A percentile compares a stretch with the other conserved stretches of the same genome.
These are phyloP conservation scores for Chaunax sp. DNA, from an alignment of 2,797 vertebrate species.

Conservation along the genomic window DNA sequence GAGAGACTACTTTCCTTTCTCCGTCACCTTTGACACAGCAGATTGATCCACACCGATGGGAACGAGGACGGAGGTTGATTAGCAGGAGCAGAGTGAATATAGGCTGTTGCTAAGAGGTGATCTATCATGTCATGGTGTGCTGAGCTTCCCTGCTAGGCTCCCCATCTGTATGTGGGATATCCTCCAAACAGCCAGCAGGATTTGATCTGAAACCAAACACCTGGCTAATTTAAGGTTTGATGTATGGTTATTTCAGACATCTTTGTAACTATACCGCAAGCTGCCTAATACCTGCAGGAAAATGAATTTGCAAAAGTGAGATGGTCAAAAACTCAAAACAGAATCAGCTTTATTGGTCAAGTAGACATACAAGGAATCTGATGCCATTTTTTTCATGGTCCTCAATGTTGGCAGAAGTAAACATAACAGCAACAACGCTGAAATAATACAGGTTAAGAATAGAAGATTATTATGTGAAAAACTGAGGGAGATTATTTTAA, in stretches of 20 bases:
- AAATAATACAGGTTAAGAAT: too few relatives aligned
- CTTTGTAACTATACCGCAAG: conserved; percentile 3
- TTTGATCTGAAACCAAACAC: conserved; percentile 17
- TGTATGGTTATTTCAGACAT: conserved; percentile 17
- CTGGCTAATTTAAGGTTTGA: conserved; percentile 21
- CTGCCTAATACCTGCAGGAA: neutral
- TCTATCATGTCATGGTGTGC: conserved; percentile 29
- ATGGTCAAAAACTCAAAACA: too few relatives aligned
- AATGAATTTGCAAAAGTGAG: too few relatives aligned
- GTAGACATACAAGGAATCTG: too few relatives aligned
- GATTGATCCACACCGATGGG: conserved; percentile 31
- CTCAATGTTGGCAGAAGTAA: too few relatives aligned
- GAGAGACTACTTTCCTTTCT: conserved; percentile 22
- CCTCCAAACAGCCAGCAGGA: neutral
- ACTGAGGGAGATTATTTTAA: too few relatives aligned
- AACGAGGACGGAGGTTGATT: conserved; percentile 31
- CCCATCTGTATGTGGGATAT: conserved; percentile 38
- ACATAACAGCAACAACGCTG: too few relatives aligned
- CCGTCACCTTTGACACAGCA: conserved; percentile 41
- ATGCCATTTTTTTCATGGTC: too few relatives aligned
- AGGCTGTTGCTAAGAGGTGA: conserved; percentile 31
- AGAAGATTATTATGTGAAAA: too few relatives aligned
- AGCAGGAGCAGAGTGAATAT: conserved; percentile 37
- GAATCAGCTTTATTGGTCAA: too few relatives aligned
- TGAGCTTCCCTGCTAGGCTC: conserved; percentile 13